Evolutionary conservation across 2,797 vertebrate species (phyloP), one percentile per base, ranked within the genome.

Genomic region (Pseudopleuronectes americanus): DNA sequence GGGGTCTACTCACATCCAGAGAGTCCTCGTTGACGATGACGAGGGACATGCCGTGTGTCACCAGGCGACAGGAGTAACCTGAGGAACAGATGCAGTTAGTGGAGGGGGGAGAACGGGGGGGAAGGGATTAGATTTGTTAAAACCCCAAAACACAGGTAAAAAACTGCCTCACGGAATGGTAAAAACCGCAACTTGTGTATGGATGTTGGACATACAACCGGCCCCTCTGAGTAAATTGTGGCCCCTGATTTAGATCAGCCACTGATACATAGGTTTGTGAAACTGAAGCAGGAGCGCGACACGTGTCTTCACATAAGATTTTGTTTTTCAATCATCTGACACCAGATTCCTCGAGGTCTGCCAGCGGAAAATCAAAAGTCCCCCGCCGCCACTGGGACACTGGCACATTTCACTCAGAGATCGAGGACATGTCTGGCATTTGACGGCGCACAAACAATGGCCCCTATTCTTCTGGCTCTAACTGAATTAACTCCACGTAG

Each of bases 21-120:
- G 98, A 98, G 86, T 99, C 98, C 87, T 99, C 97, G 57, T 99
- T 99, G 91, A 99, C 91, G 24, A 98, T 93, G 90, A 99, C 94
- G 77, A 99, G 97, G 88, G 97, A 97, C 98, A 99, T 99, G 81
- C 94, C 97, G 78, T 99, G 97, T 47, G 98, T 96, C 76, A 99
- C 94, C 80, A 99, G 90, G 60, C 92, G 95, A 90, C 98, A 99
- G 67, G 98, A 98, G 80, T 99, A 99, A 71, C 97, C 98, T 99
- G 91, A 92, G 85, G 64, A 60, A 58, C 68, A 59, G 61, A 75
- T 6, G 73, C 23, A 64, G 23, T 23, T 1, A 64, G 67, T 26
- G 51, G 59, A 53, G 1, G 64, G 49, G 38, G 54, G 16, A 26
- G 4, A 57, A 57, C 64, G 70, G 23, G 23, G 23, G 23, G 23